Evolutionary conservation across 2,113 vertebrate species (phyloP).

Genomic region (Platichthys stellatus): DNA sequence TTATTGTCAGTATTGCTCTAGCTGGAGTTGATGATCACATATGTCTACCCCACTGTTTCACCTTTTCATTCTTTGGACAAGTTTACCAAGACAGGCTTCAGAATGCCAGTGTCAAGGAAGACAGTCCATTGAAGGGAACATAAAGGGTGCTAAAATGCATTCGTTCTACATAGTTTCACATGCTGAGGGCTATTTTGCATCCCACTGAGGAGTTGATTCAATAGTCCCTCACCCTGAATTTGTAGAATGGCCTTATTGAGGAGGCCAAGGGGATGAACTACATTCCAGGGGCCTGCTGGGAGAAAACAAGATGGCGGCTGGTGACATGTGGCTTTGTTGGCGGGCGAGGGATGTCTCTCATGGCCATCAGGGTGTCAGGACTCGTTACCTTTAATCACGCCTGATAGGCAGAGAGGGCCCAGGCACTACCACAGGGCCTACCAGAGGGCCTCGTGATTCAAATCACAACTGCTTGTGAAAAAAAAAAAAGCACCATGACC

Average conservation of each 20-base stretch:
- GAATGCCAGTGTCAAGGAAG: constrained; percentile 51
- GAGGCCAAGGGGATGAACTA: constrained; percentile 68
- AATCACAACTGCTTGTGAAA: constrained; percentile 69
- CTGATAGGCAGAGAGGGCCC: constrained; percentile 73
- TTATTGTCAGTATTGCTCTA: constrained; percentile 11
- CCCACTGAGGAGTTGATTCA: constrained; percentile 70
- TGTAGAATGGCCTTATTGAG: constrained; percentile 69
- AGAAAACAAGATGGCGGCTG: constrained; percentile 77
- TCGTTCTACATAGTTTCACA: constrained; percentile 75
- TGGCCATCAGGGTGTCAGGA: constrained; percentile 81
- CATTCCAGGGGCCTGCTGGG: constrained; percentile 75
- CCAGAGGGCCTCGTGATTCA: constrained; percentile 68
- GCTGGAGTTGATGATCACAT: constrained; percentile 40
- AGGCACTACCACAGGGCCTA: constrained; percentile 69
- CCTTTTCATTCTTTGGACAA: constrained; percentile 55
- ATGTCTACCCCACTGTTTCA: constrained; percentile 62
- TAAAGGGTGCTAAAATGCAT: constrained; percentile 71
- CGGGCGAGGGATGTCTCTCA: constrained; percentile 77
- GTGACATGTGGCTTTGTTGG: constrained; percentile 82
- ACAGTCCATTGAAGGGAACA: constrained; percentile 62
- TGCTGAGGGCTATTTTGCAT: constrained; percentile 71
- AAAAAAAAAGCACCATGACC: constrained; percentile 79
- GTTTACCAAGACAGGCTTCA: constrained; percentile 66
- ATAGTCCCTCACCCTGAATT: constrained; percentile 75
- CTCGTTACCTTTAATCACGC: constrained; percentile 76